Evolutionary conservation across 1,140 invertebrate genomes (phyloP), one percentile per base, ranked within the genome.

Genomic region (Drosophila virilis): DNA sequence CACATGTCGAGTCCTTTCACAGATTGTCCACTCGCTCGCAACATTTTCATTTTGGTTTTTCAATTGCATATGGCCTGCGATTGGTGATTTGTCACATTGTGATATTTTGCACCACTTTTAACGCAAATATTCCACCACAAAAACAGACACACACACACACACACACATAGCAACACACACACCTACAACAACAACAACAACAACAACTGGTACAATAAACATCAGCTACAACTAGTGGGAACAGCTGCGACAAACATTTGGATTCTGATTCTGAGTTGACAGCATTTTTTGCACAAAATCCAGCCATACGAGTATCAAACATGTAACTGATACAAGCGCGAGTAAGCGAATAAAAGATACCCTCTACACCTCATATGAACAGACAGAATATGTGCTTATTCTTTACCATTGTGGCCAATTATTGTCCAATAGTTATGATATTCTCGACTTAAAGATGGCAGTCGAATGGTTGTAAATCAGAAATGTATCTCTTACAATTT

Each of bases 91-190:
- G 64, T 48, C 48, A 42, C 66, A 62, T 60, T 59, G 60, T 17
- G 32, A 33, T 58, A 70, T 17, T 67, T 57, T 32, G 61, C 52
- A 62, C 50, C 43, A 51, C 67, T 76, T 76, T 74, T 69, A 80
- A 50, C 69, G 48, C 73, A 78, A 77, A 74, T 83, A 83, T 86
- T 89, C 82, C 73, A 77, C 83, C 83, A 60, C 79, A 77, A 43
- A 72, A 65, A 43, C 38, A 59, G 13, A 59, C 15, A 54, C 38
- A 66, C 59, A 81, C 50, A 75, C 57, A 55, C 38, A n/a, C n/a
- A n/a, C n/a, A n/a, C n/a, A n/a, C n/a, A n/a, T n/a, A n/a, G n/a
- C n/a, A n/a, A n/a, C n/a, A n/a, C n/a, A n/a, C n/a, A n/a, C n/a
- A n/a, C n/a, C n/a, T n/a, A n/a, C n/a, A n/a, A n/a, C n/a, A n/a